Conservation (phyloP, 2,888 invertebrate species). For the Amphiduros pacificus region DNA sequence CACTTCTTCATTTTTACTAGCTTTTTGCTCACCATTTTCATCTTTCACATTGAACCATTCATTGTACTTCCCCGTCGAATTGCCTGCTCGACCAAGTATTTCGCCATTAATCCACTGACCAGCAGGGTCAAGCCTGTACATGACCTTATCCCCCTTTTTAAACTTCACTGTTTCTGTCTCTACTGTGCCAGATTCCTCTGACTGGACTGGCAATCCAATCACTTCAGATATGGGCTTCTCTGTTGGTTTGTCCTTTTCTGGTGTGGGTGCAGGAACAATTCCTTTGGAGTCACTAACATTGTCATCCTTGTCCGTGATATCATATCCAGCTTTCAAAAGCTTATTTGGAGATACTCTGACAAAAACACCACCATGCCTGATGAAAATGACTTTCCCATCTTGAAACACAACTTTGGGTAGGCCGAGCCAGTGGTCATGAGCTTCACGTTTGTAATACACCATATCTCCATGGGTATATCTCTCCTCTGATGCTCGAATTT, state of each 20-base stretch:
- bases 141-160: background rate
- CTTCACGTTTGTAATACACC: constrained; percentile 33
- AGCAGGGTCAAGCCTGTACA: background rate
- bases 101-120: constrained; percentile 13
- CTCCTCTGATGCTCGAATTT: constrained; percentile 31
- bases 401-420: constrained; percentile 38
- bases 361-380: constrained; percentile 32
- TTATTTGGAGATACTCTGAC: constrained; percentile 35
- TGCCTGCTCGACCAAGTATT: background rate
- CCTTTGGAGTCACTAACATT: background rate
- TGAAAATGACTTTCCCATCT: constrained; percentile 35
- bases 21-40: background rate
- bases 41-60: background rate
- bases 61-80: background rate
- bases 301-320: background rate
- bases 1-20: background rate
- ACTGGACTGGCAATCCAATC: background rate
- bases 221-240: no score
- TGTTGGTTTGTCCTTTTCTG: no score
- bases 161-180: background rate
- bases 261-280: no score
- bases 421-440: constrained; percentile 27
- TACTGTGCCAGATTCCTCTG: background rate
- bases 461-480: constrained; percentile 29
- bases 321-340: constrained; percentile 15